Percentiles rank a stretch among this genome's conserved stretches.
Conservation (phyloP, 1,140 invertebrate genomes). For the Ostrea denselamellosa region DNA sequence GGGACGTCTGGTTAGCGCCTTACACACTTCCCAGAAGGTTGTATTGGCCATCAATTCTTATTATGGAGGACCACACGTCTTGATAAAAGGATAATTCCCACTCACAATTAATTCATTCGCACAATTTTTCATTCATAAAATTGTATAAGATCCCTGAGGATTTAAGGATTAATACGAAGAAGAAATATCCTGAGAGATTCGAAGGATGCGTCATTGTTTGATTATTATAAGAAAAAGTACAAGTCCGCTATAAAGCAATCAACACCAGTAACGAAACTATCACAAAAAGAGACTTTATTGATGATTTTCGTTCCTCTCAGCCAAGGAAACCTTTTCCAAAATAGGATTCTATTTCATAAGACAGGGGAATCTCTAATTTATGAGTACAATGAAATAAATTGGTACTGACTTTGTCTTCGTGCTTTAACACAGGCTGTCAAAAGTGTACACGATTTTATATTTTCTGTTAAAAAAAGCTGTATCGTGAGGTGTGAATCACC, state of each 20-base stretch:
- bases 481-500: background rate
- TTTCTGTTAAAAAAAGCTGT: background rate
- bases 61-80: background rate
- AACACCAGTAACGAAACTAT: background rate
- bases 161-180: background rate
- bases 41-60: background rate
- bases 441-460: slow-evolving; percentile 13
- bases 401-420: background rate
- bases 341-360: slow-evolving; percentile 11
- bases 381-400: slow-evolving; percentile 10
- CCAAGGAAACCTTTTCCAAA: background rate
- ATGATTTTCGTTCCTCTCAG: background rate
- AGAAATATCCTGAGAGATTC: background rate
- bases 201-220: slow-evolving; percentile 18
- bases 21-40: background rate
- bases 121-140: slow-evolving; percentile 30
- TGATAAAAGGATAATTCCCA: background rate
- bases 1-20: background rate
- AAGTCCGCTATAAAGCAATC: slow-evolving; percentile 4
- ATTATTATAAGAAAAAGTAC: slow-evolving; percentile 9
- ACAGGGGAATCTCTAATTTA: background rate
- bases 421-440: background rate
- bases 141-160: background rate
- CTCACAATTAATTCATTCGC: slow-evolving; percentile 17
- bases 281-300: slow-evolving; percentile 3